These are phyloP conservation scores for Acleris emargana DNA, from an alignment of 2,888 invertebrate species.

Conservation along the genomic window DNA sequence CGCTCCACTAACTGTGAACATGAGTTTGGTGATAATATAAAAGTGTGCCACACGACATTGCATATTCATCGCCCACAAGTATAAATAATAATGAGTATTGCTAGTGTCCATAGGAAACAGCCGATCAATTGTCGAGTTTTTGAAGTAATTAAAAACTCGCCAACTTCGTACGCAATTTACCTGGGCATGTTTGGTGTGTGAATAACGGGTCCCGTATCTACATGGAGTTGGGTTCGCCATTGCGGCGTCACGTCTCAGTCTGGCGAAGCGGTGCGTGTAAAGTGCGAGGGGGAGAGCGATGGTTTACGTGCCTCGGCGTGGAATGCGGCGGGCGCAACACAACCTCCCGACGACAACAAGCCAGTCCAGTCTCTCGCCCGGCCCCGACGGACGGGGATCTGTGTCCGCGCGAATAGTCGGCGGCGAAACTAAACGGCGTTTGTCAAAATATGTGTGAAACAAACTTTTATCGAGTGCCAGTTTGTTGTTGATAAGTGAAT, in stretches of 20 bases:
- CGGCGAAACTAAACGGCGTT: constrained; percentile 40
- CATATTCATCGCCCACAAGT: constrained; percentile 3
- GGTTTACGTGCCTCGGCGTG: constrained; percentile 65
- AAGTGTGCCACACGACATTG: constrained; percentile 18
- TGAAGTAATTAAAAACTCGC: constrained; percentile 34
- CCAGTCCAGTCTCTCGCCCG: constrained; percentile 69
- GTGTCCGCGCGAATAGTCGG: constrained; percentile 54
- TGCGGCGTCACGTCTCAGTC: constrained; percentile 49
- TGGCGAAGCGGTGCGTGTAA: constrained; percentile 27
- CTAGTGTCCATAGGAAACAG: background rate
- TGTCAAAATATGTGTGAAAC: constrained; percentile 77
- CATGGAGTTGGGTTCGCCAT: constrained; percentile 61
- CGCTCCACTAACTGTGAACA: constrained; percentile 48
- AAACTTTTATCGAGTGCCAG: constrained; percentile 66
- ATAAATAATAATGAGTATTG: constrained; percentile 13
- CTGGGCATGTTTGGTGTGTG: constrained; percentile 52
- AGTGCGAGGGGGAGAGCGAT: constrained; percentile 59
- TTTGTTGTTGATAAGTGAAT: constrained; percentile 65
- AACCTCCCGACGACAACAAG: constrained; percentile 58
- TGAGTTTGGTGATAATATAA: constrained; percentile 36
- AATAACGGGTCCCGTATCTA: constrained; percentile 73
- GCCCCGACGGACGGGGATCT: constrained; percentile 57
- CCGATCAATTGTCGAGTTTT: constrained; percentile 20
- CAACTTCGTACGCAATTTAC: constrained; percentile 32
- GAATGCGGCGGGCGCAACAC: constrained; percentile 76